Base-by-base conservation (phyloP, 2,888 invertebrate genomes). In the Deilephila porcellus region DNA sequence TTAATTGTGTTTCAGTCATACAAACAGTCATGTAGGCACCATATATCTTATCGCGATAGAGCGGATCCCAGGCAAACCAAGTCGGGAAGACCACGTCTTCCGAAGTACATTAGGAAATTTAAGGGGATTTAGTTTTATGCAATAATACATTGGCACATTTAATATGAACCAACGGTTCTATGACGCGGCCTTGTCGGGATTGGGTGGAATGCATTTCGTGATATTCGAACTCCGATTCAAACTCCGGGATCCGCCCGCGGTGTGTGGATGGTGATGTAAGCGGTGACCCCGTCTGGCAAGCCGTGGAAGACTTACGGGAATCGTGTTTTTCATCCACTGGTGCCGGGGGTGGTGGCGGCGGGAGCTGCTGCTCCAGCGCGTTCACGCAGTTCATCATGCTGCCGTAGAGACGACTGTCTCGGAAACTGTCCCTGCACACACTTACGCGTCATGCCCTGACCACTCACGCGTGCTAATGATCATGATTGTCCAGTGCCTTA, bases 361-460 rank as follows among this genome's bases (percentile, higher is more conserved):
- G 97, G 95, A 98, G 96, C 95, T 97, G 97, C 91, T 97, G 98
- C 95, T 98, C 98, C 95, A 98, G 96, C 90, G 97, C 97, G 96
- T 98, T 98, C 95, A 98, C 98, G 96, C 98, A 98, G 97, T 98
- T 98, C 96, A 98, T 97, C 98, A 98, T 98, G 96, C 98, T 98
- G 96, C 98, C 98, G 95, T 98, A 98, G 93, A 98, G 96, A 93
- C 97, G 97, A 96, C 97, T 97, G 95, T 98, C 98, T 94, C 97
- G 97, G 95, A 98, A 97, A 95, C 97, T 97, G 96, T 97, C 97
- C 97, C 97, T 98, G 95, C 87, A 91, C 90, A 88, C 86, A 88
- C 82, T 85, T 84, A 83, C 82, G 82, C 84, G 84, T 85, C 85
- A 87, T 81, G 79, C 60, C 70, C 82, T 64, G 72, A 53, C 72